Percentiles rank a stretch among this genome's conserved stretches.
Conservation (phyloP, 1,140 invertebrate genomes). For the Hirudo medicinalis region DNA sequence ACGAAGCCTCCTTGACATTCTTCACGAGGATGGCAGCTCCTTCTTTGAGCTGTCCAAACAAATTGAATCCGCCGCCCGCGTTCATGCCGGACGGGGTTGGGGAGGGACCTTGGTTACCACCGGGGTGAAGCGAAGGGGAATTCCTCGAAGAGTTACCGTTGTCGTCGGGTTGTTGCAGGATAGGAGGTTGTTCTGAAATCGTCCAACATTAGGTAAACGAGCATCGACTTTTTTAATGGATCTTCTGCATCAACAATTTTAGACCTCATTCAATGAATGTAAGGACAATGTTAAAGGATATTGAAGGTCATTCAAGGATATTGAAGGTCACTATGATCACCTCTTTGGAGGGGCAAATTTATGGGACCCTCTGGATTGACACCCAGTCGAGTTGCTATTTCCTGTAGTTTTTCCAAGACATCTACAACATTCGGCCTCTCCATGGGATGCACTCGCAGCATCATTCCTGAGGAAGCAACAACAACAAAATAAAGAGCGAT, state of each 20-base stretch:
- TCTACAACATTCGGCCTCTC: conserved; percentile 60
- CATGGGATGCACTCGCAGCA: conserved; percentile 63
- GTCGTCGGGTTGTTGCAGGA: not conserved
- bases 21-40: conserved; percentile 50
- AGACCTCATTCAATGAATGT: no score
- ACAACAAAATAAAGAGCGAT: not conserved
- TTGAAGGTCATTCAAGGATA: no score
- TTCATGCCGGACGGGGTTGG: no score
- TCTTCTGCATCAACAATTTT: not conserved
- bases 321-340: not conserved
- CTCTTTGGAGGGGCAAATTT: not conserved
- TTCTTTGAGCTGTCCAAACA: conserved; percentile 36
- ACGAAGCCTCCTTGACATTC: conserved; percentile 87
- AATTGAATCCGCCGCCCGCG: conserved; percentile 23
- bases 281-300: no score
- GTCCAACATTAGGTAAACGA: not conserved
- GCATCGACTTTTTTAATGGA: not conserved
- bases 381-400: conserved; percentile 64
- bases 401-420: conserved; percentile 67
- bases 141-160: not conserved
- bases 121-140: not conserved
- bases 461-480: conserved; percentile 50
- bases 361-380: conserved; percentile 25
- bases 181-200: not conserved
- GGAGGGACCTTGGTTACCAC: not conserved